These are phyloP conservation scores for Agrotis segetum DNA, from an alignment of 2,888 invertebrate genomes.

Conservation along the genomic window DNA sequence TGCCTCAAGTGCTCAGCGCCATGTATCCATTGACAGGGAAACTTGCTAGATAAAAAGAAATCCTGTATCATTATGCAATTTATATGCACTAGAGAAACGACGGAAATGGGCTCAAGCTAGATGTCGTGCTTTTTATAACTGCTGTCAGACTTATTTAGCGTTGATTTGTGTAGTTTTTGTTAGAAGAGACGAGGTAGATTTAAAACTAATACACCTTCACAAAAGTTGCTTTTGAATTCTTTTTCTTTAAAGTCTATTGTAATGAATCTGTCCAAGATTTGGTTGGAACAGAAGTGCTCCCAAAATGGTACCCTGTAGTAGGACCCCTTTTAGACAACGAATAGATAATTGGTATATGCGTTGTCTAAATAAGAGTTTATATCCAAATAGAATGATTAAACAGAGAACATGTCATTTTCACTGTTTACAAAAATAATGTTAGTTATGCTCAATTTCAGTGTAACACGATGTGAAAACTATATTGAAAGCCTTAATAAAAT, in stretches of 20 bases:
- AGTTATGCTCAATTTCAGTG: neutral
- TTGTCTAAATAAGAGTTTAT: neutral
- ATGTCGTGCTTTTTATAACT: neutral
- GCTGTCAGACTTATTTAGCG: neutral
- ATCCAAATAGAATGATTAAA: neutral
- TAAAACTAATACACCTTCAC: neutral
- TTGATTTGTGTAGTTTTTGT: neutral
- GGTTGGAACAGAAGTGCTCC: neutral
- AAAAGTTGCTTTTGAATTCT: neutral
- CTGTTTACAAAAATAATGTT: neutral
- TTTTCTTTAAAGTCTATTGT: no score
- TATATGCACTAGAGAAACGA: neutral
- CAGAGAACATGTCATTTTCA: neutral
- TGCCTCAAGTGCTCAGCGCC: no score
- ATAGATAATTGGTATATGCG: no score
- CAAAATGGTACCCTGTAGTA: neutral
- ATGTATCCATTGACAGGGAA: no score
- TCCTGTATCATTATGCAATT: no score
- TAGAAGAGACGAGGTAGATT: neutral
- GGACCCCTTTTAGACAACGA: neutral
- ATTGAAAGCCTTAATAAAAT: neutral
- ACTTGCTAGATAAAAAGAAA: no score
- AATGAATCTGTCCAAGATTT: no score
- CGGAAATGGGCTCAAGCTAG: neutral
- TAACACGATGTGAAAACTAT: neutral